Evolutionary conservation across 1,140 invertebrate species (phyloP), one percentile per base, ranked within the genome.

Genomic region (Drosophila ananassae): DNA sequence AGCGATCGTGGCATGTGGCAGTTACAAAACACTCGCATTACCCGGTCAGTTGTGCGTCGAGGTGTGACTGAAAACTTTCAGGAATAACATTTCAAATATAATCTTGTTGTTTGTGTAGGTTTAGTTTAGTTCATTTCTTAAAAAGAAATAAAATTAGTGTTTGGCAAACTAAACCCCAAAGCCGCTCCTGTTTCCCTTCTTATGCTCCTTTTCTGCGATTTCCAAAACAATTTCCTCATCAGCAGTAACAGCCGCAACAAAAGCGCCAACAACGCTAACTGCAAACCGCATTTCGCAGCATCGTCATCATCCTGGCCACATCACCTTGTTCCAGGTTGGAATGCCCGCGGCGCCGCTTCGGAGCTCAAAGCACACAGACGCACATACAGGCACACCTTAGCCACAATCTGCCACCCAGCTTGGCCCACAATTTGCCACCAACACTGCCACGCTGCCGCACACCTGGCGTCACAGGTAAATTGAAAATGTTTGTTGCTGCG

Each of bases 201-300:
- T 60, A 41, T 57, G 46, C 28, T 50, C 47, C 53, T 41, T 56
- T 62, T 71, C 74, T 61, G 67, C 60, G 67, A 73, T 85, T 85
- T 85, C 69, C 56, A 80, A 84, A 84, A 87, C 82, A 84, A 85
- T 84, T 85, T 84, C 77, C 80, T 84, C 80, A 85, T 85, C 80
- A 85, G 52, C 51, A 22, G 21, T 13, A 47, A 47, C 17, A 24
- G 44, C 21, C 17, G 4, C 44, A 47, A 22, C 39, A 44, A 17
- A 13, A 44, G n/a, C 13, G 39, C 7, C n/a, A 44, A 21, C 13
- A 44, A 44, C 41, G 44, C 28, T 59, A 78, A 54, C 74, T 60
- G 50, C 58, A 48, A 48, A 77, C 82, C 81, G 71, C 73, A 77
- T 69, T 59, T 64, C 67, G 44, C 81, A 66, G 76, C 73, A 74